phyloP scores from a whole-genome alignment of 1,140 invertebrate species.

The Aphelenchoides fujianensis region DNA sequence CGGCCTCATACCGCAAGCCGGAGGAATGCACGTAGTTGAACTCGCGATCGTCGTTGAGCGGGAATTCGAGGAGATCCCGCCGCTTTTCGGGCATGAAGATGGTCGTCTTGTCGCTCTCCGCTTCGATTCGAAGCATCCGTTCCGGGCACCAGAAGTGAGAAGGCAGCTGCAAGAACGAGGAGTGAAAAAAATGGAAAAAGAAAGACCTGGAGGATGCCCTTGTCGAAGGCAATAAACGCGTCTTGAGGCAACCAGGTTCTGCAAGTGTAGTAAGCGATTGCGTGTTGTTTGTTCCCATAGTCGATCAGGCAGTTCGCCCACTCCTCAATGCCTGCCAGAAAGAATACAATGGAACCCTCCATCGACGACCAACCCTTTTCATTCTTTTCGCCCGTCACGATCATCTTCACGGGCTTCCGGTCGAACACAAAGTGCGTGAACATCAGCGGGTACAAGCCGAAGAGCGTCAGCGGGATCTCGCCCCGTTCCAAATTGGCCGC shows the following conservation, averaged over 20 bases:
- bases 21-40: slow-evolving; percentile 71
- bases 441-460: slow-evolving; percentile 63
- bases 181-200: too few relatives aligned
- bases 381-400: slow-evolving; percentile 1
- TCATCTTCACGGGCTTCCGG: slow-evolving; percentile 40
- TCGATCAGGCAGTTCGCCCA: slow-evolving; percentile 23
- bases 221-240: slow-evolving; percentile 62
- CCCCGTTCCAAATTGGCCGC: slow-evolving; percentile 9
- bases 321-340: slow-evolving; percentile 61
- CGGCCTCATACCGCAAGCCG: slow-evolving; percentile 74
- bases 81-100: too few relatives aligned
- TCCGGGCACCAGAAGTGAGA: slow-evolving; percentile 44
- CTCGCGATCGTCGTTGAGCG: slow-evolving; percentile 25
- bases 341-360: too few relatives aligned
- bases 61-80: slow-evolving; percentile 26
- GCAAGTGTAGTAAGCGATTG: slow-evolving; percentile 68
- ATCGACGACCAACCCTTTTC: too few relatives aligned
- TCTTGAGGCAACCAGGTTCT: slow-evolving; percentile 68
- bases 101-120: slow-evolving; percentile 15
- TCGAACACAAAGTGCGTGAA: slow-evolving; percentile 66
- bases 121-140: slow-evolving; percentile 25
- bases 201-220: too few relatives aligned
- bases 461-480: slow-evolving; percentile 12
- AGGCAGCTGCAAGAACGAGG: slow-evolving; percentile 32
- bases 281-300: slow-evolving; percentile 65